A percentile compares a stretch with the other conserved stretches of the same genome.
These are phyloP conservation scores for Neodiprion virginianus DNA, from an alignment of 1,140 invertebrate species.

Conservation along the genomic window DNA sequence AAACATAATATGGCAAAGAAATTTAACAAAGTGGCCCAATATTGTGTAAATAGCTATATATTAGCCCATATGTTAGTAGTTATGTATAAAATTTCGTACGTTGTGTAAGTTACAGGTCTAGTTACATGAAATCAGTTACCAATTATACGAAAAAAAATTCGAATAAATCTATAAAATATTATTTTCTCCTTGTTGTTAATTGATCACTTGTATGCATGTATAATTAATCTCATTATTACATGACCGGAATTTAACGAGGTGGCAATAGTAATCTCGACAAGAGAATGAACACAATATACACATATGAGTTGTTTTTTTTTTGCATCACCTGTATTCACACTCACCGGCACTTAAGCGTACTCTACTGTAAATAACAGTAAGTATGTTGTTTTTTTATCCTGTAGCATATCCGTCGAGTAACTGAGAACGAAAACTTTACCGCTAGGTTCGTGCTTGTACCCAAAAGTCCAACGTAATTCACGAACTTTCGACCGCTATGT, in stretches of 20 bases:
- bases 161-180: background rate
- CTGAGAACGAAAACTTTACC: slow-evolving; percentile 1
- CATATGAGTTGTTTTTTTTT: too few species aligned
- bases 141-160: slow-evolving; percentile 8
- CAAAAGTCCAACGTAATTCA: too few species aligned
- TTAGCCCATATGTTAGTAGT: background rate
- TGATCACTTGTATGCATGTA: too few species aligned
- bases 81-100: slow-evolving; percentile 6
- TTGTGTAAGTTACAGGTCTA: slow-evolving; percentile 3
- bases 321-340: background rate
- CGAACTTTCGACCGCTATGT: too few species aligned
- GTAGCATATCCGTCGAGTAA: too few species aligned
- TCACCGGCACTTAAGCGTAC: background rate
- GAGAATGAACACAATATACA: too few species aligned
- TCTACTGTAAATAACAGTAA: too few species aligned
- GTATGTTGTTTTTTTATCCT: too few species aligned
- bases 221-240: too few species aligned
- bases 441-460: too few species aligned
- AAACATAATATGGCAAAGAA: slow-evolving; percentile 12
- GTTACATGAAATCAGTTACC: slow-evolving; percentile 7
- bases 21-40: slow-evolving; percentile 19
- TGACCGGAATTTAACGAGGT: too few species aligned
- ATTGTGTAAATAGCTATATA: slow-evolving; percentile 17
- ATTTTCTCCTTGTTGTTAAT: background rate
- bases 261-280: too few species aligned